Evolutionary conservation across 1,140 invertebrate genomes (phyloP).

Genomic region (Lysiphlebus fabarum): DNA sequence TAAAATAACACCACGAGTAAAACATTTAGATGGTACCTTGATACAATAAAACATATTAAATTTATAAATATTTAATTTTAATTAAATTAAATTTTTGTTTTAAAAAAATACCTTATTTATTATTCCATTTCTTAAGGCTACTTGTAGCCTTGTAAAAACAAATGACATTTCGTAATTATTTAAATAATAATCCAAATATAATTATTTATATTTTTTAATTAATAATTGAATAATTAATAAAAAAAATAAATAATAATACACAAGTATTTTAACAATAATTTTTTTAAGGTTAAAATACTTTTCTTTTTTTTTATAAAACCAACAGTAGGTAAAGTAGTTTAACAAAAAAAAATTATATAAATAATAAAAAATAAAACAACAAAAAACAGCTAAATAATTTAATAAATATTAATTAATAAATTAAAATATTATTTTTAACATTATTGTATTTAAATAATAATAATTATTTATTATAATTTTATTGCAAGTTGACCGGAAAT

Average conservation of each 20-base stretch:
- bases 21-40: conserved; percentile 29
- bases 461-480: background rate
- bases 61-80: too few species aligned
- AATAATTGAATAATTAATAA: too few species aligned
- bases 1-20: conserved; percentile 26
- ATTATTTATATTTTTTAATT: background rate
- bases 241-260: too few species aligned
- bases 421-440: too few species aligned
- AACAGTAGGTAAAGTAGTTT: too few species aligned
- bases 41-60: too few species aligned
- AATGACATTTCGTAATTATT: conserved; percentile 26
- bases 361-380: too few species aligned
- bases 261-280: background rate
- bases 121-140: conserved; percentile 19
- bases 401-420: too few species aligned
- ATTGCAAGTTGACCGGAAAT: background rate
- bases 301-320: background rate
- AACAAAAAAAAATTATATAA: too few species aligned
- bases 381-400: too few species aligned
- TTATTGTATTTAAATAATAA: too few species aligned
- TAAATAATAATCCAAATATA: conserved; percentile 10
- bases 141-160: conserved; percentile 24
- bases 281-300: background rate
- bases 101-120: conserved; percentile 28
- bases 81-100: too few species aligned